Evolutionary conservation across 2,797 vertebrate genomes (phyloP).

Genomic region (Notamacropus eugenii): DNA sequence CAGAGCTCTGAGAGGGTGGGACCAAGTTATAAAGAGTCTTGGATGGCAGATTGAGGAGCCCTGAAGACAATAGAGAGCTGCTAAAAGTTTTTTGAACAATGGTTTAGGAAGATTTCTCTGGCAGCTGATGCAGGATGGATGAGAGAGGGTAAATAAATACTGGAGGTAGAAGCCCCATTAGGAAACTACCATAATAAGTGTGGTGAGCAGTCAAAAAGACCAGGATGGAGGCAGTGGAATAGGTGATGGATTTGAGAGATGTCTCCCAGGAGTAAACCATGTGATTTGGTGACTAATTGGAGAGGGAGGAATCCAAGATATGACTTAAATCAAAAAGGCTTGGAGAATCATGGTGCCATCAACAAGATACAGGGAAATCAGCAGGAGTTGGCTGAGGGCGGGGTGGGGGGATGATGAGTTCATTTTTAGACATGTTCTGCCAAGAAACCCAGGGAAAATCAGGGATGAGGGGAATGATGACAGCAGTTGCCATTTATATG

Average conservation of each 20-base stretch:
- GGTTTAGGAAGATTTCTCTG: background rate
- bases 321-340: background rate
- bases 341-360: background rate
- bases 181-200: background rate
- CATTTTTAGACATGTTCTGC: background rate
- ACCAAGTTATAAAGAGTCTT: background rate
- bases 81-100: background rate
- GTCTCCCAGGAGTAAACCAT: background rate
- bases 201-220: background rate
- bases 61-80: background rate
- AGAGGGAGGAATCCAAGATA: conserved; percentile 6
- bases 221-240: background rate
- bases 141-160: background rate
- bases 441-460: background rate
- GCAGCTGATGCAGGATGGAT: background rate
- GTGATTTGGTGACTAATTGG: background rate
- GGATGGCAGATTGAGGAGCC: background rate
- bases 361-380: background rate
- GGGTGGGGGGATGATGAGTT: background rate
- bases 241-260: background rate
- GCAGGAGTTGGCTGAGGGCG: background rate
- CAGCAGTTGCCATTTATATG: background rate
- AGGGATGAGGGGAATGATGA: background rate
- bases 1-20: background rate
- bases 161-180: background rate